phyloP scores from a whole-genome alignment of 2,113 vertebrate genomes.

The Chlorodrepanis virens region DNA sequence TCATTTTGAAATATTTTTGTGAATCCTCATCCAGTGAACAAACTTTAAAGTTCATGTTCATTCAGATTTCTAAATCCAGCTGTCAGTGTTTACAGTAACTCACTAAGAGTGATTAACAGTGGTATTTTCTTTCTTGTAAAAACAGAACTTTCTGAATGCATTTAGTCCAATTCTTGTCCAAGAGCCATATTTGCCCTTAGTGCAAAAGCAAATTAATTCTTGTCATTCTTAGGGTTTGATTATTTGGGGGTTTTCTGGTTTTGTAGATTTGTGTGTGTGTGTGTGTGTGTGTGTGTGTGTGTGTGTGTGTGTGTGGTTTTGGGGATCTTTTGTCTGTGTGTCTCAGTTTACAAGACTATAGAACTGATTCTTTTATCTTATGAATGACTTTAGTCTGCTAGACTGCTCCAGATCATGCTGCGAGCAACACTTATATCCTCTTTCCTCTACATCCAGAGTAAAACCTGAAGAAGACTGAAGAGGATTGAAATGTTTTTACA shows the following conservation, averaged over 20 bases:
- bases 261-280: not conserved
- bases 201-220: not conserved
- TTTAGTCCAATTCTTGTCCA: not conserved
- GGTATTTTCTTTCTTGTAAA: not conserved
- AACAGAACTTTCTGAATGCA: not conserved
- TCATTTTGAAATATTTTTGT: not conserved
- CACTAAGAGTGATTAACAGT: not conserved
- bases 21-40: not conserved
- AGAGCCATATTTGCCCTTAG: not conserved
- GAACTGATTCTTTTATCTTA: not conserved
- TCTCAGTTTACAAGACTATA: not conserved
- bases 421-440: not conserved
- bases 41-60: not conserved
- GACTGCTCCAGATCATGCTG: not conserved
- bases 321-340: not conserved
- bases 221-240: not conserved
- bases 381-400: not conserved
- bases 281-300: no score
- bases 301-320: not conserved
- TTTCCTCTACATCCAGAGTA: not conserved
- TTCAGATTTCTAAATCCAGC: not conserved
- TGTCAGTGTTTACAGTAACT: not conserved
- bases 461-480: not conserved
- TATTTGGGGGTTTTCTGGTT: not conserved
- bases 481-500: not conserved